Base-by-base conservation (phyloP, 2,113 vertebrate genomes). In the Ameiurus melas region DNA sequence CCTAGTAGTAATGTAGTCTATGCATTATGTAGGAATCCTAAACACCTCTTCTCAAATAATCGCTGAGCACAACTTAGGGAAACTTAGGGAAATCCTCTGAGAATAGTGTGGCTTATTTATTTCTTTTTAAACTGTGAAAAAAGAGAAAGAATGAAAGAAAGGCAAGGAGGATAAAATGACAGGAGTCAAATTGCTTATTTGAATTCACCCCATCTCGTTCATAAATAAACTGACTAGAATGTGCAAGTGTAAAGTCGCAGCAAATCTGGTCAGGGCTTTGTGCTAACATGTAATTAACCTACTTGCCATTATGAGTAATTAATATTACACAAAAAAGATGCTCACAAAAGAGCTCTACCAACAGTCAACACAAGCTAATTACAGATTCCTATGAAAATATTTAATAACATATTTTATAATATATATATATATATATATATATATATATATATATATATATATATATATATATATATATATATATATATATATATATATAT, bases 251-350 rank as follows among this genome's bases (percentile, higher is more conserved):
- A 82, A 79, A 87, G 60, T 80, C 39, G 20, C 51, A 84, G 57
- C 75, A 89, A 86, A 87, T 83, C 64, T 88, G 84, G 87, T 91
- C 83, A 89, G 90, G 86, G 20, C 43, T 91, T 90, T 86, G 43
- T 62, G 86, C 55, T 90, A 87, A 89, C 64, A 87, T 60, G 85
- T 90, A 78, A 93, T 92, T 92, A 94, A 93, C 90, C 90, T 89
- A 68, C 85, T 78, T 90, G 89, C 87, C 91, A 85, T 89, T 84
- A 88, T 87, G 47, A 12, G 25, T 91, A 84, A 94, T 93, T 94
- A 91, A 92, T 93, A 92, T 4, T 20, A 82, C 68, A 85, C 58
- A 62, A 73, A 43, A 86, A 84, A 81, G 86, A 10, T 84, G 84
- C 91, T 83, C 86, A 86, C 83, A 90, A 43, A 84, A 81, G 80